Evolutionary conservation across 2,888 invertebrate genomes (phyloP), one percentile per base, ranked within the genome.

Genomic region (Pecten maximus): DNA sequence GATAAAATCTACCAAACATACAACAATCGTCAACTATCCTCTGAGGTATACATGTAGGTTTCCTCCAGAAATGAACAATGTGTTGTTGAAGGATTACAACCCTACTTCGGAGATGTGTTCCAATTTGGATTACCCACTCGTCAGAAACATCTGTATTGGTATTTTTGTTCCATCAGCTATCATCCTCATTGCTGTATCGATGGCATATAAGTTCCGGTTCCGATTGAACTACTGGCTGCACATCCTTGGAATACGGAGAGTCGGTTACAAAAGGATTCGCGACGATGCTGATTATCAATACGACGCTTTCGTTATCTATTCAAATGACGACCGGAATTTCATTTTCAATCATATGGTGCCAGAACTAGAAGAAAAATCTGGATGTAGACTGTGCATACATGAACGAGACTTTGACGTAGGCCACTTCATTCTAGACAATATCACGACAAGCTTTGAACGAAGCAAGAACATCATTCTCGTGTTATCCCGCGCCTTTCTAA

Each of bases 381-480:
- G 88, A 8, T 39, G 86, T 0, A 88, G 60, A 28, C 87, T 91
- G 16, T 91, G 91, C 54, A 88, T 91, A 19, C 89, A 87, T 19
- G 87, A 86, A 44, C 40, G 92, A 48, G 91, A 92, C 39, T 92
- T 92, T 87, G 87, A 74, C 6, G 39, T 89, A 35, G 92, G 92
- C 23, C 87, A 60, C 4, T 89, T 89, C 16, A 91, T 91, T 35
- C 87, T 91, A 0, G 90, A 92, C 40, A 90, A 91, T 12, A 92
- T 93, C n/a, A 87, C 91, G 0, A 90, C 92, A 4, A 92, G 87
- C 40, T 92, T 93, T 15, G 88, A 92, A 88, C 48, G 39, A 0
- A 93, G 93, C 44, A 90, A 91, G 12, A 89, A 91, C n/a, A 87
- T 93, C 50, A 87, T 93, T n/a, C 89, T 92, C 16, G 48, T 93